These are phyloP conservation scores for Halictus quadricinctus DNA, from an alignment of 2,888 invertebrate genomes.

Conservation along the genomic window DNA sequence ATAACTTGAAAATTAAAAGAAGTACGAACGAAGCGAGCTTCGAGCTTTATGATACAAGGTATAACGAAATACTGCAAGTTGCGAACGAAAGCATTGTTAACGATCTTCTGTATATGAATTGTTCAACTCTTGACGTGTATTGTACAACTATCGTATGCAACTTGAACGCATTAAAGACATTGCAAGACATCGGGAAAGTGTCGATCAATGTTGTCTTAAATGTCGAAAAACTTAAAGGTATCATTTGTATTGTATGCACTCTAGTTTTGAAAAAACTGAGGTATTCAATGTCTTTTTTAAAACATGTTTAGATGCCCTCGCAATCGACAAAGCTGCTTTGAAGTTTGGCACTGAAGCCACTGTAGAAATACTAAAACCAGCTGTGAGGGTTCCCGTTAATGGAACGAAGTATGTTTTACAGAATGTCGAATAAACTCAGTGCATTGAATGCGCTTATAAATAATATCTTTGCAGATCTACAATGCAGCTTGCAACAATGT, in stretches of 20 bases:
- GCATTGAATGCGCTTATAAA: not conserved
- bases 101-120: slow-evolving; percentile 67
- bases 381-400: slow-evolving; percentile 25
- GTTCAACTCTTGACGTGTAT: slow-evolving; percentile 61
- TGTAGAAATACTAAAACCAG: slow-evolving; percentile 65
- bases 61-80: not conserved
- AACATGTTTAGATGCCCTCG: slow-evolving; percentile 38
- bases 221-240: slow-evolving; percentile 61
- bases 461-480: slow-evolving; percentile 50
- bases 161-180: slow-evolving; percentile 61
- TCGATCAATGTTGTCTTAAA: slow-evolving; percentile 64
- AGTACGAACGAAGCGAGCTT: not conserved
- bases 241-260: not conserved
- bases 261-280: not conserved
- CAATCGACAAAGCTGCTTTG: slow-evolving; percentile 50
- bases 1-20: slow-evolving; percentile 11
- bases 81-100: not conserved
- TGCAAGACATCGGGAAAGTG: slow-evolving; percentile 68
- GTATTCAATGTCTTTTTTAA: not conserved
- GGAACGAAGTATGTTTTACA: slow-evolving; percentile 32
- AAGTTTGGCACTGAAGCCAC: slow-evolving; percentile 63
- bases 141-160: slow-evolving; percentile 69
- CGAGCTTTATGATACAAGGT: not conserved
- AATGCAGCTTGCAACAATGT: slow-evolving; percentile 64
- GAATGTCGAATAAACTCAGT: not conserved